These are phyloP conservation scores for Iguana delicatissima DNA, from an alignment of 2,797 vertebrate species.

Conservation along the genomic window DNA sequence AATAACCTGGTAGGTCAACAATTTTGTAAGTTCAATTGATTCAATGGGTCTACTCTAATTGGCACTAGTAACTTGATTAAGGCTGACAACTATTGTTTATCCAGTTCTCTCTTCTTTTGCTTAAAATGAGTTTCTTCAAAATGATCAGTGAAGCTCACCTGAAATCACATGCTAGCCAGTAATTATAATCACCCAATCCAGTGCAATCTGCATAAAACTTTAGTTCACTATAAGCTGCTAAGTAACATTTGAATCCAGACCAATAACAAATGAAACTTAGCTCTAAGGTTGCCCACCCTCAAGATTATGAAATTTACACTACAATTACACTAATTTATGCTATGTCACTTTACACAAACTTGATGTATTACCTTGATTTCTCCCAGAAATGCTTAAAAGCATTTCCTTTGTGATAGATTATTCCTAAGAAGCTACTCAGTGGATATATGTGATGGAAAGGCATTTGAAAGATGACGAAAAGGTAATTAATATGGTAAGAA, in stretches of 20 bases:
- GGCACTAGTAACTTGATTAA: too few species aligned
- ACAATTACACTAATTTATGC: constrained; percentile 23
- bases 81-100: background rate
- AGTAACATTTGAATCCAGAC: background rate
- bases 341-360: constrained; percentile 29
- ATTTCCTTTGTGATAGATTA: constrained; percentile 43
- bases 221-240: background rate
- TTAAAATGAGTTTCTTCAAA: background rate
- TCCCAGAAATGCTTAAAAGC: constrained; percentile 37
- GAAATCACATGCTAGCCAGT: background rate
- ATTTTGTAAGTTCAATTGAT: too few species aligned
- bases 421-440: constrained; percentile 53
- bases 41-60: too few species aligned
- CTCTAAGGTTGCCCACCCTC: constrained; percentile 17
- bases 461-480: constrained; percentile 57
- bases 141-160: background rate
- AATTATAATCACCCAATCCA: background rate
- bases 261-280: background rate
- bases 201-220: background rate
- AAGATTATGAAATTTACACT: constrained; percentile 55
- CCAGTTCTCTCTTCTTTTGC: background rate
- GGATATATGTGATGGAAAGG: constrained; percentile 39
- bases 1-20: too few species aligned
- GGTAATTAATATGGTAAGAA: constrained; percentile 28
- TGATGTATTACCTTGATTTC: constrained; percentile 46